A percentile compares a stretch with the other conserved stretches of the same genome.
phyloP scores from a whole-genome alignment of 2,797 vertebrate genomes.

The Galaxias olidus region DNA sequence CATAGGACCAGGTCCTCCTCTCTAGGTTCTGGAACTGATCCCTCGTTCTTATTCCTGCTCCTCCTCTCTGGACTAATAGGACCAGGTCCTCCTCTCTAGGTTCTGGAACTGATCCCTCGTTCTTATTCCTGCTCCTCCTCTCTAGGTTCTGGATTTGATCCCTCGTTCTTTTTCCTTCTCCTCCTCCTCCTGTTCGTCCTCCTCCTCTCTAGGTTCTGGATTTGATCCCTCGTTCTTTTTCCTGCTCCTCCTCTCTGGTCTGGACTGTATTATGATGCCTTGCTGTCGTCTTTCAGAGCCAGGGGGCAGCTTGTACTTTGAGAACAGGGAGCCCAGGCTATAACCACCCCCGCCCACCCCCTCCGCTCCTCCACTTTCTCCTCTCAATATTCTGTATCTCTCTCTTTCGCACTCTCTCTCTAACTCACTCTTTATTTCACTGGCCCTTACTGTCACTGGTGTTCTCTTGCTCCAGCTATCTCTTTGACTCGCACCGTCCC shows the following conservation, averaged over 20 bases:
- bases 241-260: neutral
- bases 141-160: too few relatives aligned
- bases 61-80: neutral
- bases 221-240: constrained; percentile 1
- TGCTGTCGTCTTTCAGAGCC: neutral
- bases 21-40: too few relatives aligned
- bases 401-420: neutral
- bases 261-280: neutral
- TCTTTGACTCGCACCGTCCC: too few relatives aligned
- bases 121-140: neutral
- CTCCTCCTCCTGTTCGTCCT: neutral
- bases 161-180: neutral
- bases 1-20: neutral
- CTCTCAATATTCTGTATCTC: constrained; percentile 35
- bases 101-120: neutral
- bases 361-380: constrained; percentile 6
- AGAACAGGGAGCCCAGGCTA: constrained; percentile 8
- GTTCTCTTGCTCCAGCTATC: too few relatives aligned
- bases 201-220: neutral
- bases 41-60: too few relatives aligned
- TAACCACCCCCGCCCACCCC: neutral
- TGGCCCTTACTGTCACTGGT: too few relatives aligned
- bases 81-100: neutral
- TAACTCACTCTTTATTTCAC: too few relatives aligned
- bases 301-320: neutral